These are phyloP conservation scores for Bryconaethiops microstoma DNA, from an alignment of 2,797 vertebrate genomes.

Conservation along the genomic window DNA sequence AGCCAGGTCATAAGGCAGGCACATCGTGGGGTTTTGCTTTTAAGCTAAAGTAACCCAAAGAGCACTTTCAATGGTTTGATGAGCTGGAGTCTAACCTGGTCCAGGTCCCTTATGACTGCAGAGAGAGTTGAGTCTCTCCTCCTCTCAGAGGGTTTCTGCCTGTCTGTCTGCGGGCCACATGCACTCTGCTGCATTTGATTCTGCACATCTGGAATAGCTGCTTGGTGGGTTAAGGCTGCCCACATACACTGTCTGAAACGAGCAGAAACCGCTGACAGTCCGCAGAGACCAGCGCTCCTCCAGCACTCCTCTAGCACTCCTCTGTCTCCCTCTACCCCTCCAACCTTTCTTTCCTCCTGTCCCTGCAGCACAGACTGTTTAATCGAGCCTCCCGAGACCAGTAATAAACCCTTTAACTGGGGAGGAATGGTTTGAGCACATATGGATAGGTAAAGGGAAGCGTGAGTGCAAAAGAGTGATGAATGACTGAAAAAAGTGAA, in stretches of 20 bases:
- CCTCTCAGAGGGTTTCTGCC: constrained; percentile 40
- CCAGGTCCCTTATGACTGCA: constrained; percentile 44
- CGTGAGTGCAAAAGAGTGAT: constrained; percentile 17
- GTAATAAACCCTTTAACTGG: constrained; percentile 40
- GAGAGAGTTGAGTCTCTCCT: constrained; percentile 31
- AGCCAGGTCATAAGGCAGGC: constrained; percentile 21
- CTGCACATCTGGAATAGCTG: constrained; percentile 62
- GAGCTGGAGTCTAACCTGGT: constrained; percentile 48
- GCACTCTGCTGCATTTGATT: constrained; percentile 50
- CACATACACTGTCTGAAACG: constrained; percentile 49
- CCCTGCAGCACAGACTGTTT: constrained; percentile 48
- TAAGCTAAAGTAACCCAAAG: constrained; percentile 45
- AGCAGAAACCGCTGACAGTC: constrained; percentile 56
- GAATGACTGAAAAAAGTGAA: constrained; percentile 30
- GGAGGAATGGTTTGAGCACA: neutral
- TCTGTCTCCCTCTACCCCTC: constrained; percentile 9
- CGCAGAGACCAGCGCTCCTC: constrained; percentile 47
- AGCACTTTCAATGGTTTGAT: constrained; percentile 44
- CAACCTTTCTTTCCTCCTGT: constrained; percentile 5
- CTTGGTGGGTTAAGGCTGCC: constrained; percentile 52
- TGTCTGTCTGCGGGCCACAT: constrained; percentile 35
- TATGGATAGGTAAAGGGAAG: constrained; percentile 14
- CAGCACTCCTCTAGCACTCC: constrained; percentile 10
- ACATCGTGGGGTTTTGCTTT: constrained; percentile 22
- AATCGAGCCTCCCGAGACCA: constrained; percentile 51